Evolutionary conservation across 2,797 vertebrate species (phyloP), one percentile per base, ranked within the genome.

Genomic region (Paedocypris micromegethes): DNA sequence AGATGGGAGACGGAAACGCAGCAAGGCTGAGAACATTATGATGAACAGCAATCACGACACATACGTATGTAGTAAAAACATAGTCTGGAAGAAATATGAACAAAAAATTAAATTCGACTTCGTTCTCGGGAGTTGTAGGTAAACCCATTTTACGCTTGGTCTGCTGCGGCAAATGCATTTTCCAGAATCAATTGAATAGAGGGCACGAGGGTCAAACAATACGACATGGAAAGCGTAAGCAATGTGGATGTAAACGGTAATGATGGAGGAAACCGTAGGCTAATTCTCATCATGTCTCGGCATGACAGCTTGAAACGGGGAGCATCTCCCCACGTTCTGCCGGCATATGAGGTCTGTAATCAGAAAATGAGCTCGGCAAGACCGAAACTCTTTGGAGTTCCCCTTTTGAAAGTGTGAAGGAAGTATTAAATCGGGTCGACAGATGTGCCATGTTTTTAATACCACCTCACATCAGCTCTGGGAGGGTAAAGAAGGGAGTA

Each of bases 111-210:
- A 69, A 70, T 74, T 80, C 80, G 68, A 77, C 66, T 73, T 81
- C 79, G 77, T 67, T 74, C 71, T 78, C 78, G 66, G 71, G 58
- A 75, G 72, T 60, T 72, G 70, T 57, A 76, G 76, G 77, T 69
- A 79, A 83, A 85, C 79, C 66, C 68, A 85, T 85, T 86, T 86
- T 83, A 76, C 47, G 64, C 85, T 85, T 75, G 75, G 79, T 83
- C 81, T 84, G 76, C 76, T 75, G 70, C 72, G 38, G 75, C 70
- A 81, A 86, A 83, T 77, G 73, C 46, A 70, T 81, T 84, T 79
- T 73, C 60, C 79, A 75, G 67, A 80, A 84, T 78, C 78, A 69
- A 77, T 78, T 81, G 74, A 72, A 65, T 72, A 62, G 58, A 72
- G 65, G 72, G 58, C 69, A 52, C 48, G 52, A 56, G 57, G 75